Conservation (phyloP, 2,797 vertebrate genomes). For the Arnoldichthys spilopterus region DNA sequence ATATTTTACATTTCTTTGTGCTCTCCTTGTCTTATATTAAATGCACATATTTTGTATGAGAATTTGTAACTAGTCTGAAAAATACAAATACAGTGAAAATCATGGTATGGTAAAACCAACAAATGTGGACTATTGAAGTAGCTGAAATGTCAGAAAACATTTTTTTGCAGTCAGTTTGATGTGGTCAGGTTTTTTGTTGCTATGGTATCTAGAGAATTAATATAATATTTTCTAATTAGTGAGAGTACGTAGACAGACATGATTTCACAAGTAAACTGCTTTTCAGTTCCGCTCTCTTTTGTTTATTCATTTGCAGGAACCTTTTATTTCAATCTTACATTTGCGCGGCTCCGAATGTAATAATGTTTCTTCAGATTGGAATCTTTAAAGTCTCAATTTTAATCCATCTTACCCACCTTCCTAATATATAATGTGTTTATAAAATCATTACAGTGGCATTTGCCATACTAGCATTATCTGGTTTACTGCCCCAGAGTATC, state of each 20-base stretch:
- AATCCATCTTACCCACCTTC: too few relatives aligned
- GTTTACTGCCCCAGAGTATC: too few relatives aligned
- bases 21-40: too few relatives aligned
- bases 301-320: background rate
- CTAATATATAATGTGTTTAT: too few relatives aligned
- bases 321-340: background rate
- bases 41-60: too few relatives aligned
- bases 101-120: too few relatives aligned
- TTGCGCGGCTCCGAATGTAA: background rate
- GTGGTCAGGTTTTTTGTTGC: background rate
- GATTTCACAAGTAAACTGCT: slow-evolving; percentile 19
- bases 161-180: slow-evolving; percentile 22
- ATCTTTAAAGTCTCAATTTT: too few relatives aligned
- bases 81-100: too few relatives aligned
- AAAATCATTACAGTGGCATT: too few relatives aligned
- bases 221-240: slow-evolving; percentile 16
- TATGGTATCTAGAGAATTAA: slow-evolving; percentile 5
- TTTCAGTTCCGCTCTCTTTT: background rate
- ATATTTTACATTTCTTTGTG: too few relatives aligned
- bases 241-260: slow-evolving; percentile 33
- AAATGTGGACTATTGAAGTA: background rate
- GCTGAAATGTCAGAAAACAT: slow-evolving; percentile 9
- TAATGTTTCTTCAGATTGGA: background rate
- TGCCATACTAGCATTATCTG: too few relatives aligned
- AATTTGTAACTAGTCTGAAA: too few relatives aligned